Percentiles rank a stretch among this genome's conserved stretches.
These are phyloP conservation scores for Iphiclides podalirius DNA, from an alignment of 2,888 invertebrate genomes.

Conservation along the genomic window DNA sequence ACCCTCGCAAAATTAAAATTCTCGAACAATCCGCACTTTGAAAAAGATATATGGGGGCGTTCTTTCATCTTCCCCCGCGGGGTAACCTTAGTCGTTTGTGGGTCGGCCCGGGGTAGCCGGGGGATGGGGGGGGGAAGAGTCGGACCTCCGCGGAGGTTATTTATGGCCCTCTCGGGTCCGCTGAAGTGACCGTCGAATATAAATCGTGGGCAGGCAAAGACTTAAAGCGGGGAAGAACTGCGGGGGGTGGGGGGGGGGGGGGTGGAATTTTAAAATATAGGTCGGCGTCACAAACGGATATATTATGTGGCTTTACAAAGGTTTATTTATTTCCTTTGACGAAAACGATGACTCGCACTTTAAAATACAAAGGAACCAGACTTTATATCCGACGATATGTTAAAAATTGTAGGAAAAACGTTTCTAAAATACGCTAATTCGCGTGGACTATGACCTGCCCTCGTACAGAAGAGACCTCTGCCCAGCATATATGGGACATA, in stretches of 20 bases:
- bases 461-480: no score
- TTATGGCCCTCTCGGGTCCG: constrained; percentile 76
- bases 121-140: constrained; percentile 44
- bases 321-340: no score
- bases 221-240: constrained; percentile 69
- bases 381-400: no score
- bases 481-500: no score
- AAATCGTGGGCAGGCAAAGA: constrained; percentile 67
- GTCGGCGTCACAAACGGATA: constrained; percentile 12
- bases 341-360: no score
- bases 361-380: no score
- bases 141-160: constrained; percentile 68
- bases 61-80: constrained; percentile 74
- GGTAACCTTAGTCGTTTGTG: constrained; percentile 74
- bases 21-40: constrained; percentile 74
- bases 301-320: constrained; percentile 5
- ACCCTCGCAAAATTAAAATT: constrained; percentile 72
- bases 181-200: constrained; percentile 75
- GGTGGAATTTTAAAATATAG: constrained; percentile 23
- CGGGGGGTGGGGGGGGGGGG: constrained; percentile 23
- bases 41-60: constrained; percentile 76
- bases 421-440: no score
- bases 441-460: no score
- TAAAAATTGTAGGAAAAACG: no score
- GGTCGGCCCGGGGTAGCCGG: constrained; percentile 41